Evolutionary conservation across 2,113 vertebrate species (phyloP).

Genomic region (Callopanchax toddi): DNA sequence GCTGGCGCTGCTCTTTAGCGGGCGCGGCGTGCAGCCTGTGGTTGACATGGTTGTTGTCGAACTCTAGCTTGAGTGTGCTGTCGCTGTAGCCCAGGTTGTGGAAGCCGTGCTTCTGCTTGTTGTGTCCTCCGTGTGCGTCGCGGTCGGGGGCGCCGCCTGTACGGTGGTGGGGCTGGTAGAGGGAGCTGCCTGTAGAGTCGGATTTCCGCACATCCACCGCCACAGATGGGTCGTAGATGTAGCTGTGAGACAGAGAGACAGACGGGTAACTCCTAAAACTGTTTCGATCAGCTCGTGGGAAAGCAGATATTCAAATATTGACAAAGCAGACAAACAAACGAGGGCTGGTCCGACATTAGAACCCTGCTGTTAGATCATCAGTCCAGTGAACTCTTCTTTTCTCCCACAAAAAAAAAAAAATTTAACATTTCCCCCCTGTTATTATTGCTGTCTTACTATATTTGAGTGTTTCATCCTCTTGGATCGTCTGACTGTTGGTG

Average conservation of each 20-base stretch:
- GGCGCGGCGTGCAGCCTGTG: constrained; percentile 57
- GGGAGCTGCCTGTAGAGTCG: constrained; percentile 62
- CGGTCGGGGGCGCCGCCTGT: constrained; percentile 14
- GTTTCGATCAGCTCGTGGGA: no score
- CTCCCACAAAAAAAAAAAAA: no score
- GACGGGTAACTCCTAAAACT: not conserved
- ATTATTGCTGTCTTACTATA: no score
- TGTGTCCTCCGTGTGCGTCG: not conserved
- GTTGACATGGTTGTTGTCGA: constrained; percentile 83
- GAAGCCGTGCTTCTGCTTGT: constrained; percentile 75
- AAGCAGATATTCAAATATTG: not conserved
- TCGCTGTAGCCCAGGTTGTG: constrained; percentile 79
- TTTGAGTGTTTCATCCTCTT: no score
- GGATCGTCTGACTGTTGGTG: no score
- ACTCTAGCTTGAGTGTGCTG: constrained; percentile 72
- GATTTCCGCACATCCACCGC: constrained; percentile 67
- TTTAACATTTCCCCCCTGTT: no score
- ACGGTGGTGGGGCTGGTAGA: constrained; percentile 67
- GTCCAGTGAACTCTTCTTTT: no score
- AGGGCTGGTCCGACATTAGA: no score
- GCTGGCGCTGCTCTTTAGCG: constrained; percentile 21
- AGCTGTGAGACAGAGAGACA: constrained; percentile 54
- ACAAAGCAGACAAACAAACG: no score
- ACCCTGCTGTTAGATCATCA: no score
- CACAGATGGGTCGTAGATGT: constrained; percentile 77